Base-by-base conservation (phyloP, 1,140 invertebrate species). In the Manduca sexta region DNA sequence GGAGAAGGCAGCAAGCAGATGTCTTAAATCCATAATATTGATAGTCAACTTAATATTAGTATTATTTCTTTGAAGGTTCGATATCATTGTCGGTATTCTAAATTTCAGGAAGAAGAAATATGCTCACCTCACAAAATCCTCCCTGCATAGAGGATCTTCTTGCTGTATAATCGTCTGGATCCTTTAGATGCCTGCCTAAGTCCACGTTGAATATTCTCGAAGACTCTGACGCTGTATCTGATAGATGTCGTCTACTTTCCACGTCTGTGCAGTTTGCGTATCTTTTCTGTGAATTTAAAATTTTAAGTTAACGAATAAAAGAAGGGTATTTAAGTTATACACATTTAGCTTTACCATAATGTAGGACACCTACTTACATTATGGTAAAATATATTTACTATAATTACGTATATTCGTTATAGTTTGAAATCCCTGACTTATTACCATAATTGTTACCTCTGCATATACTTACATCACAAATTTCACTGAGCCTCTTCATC, bases 201-300 rank as follows among this genome's bases (percentile, higher is more conserved):
- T 84, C 78, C 2, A 81, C 41, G 18, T 63, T 70, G 12, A 50
- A 12, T 6, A 34, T 38, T 7, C 47, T 30, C 0, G 5, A 13
- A 11, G 34, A 5, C 3, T 13, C 41, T 1, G 33, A 31, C 6
- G 46, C 7, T n/a, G 39, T 34, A 13, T 60, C 63, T 1, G 58
- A 18, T 2, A 49, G 7, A 0, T 49, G 46, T 6, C 76, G 58
- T 37, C 74, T 45, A 4, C 38, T 42, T 13, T 80, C 78, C 2
- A 82, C 69, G 38, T 80, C 78, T 1, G 81, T 74, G 38, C 81
- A 84, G 33, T 84, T 82, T 0, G 81, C 78, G 41, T 84, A 84
- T 64, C 69, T 77, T 64, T 80, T 79, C 81, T 84, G 42, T 2
- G 48, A 54, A 26, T 26, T 26, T 26, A 8, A 26, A 21, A 21